phyloP scores from a whole-genome alignment of 2,888 invertebrate species.

The Hirtodrosophila histrioides region DNA sequence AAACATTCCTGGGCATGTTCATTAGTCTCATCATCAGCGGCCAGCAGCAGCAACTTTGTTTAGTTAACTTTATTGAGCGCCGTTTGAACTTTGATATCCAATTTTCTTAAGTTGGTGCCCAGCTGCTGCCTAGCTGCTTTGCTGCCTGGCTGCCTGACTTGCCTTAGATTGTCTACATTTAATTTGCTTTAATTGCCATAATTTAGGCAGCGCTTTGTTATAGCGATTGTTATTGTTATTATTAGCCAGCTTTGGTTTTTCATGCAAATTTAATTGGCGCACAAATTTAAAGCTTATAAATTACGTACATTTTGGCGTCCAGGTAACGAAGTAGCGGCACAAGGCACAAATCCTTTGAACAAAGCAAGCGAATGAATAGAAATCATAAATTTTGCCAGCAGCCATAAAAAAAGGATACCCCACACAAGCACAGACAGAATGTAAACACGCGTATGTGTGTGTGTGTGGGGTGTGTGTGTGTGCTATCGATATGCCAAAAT shows the following conservation, averaged over 20 bases:
- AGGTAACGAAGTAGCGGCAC: constrained; percentile 48
- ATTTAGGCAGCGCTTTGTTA: constrained; percentile 51
- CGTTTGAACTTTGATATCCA: constrained; percentile 76
- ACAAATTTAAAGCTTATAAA: constrained; percentile 69
- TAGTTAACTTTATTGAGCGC: constrained; percentile 70
- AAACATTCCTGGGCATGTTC: constrained; percentile 55
- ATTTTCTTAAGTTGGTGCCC: constrained; percentile 49
- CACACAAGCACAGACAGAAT: constrained; percentile 18
- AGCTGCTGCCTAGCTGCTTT: constrained; percentile 25
- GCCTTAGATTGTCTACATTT: constrained; percentile 34
- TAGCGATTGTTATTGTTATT: constrained; percentile 27
- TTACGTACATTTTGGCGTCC: constrained; percentile 12
- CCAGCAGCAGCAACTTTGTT: constrained; percentile 44
- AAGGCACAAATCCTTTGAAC: constrained; percentile 74
- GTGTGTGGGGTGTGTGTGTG: constrained; percentile 28
- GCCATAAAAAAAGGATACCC: constrained; percentile 70
- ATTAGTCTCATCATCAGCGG: constrained; percentile 62
- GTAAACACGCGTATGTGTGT: constrained; percentile 37
- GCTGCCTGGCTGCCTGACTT: constrained; percentile 4
- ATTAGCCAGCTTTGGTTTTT: constrained; percentile 38
- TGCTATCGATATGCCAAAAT: constrained; percentile 75
- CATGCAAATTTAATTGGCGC: constrained; percentile 66
- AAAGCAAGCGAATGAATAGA: constrained; percentile 64
- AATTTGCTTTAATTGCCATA: constrained; percentile 77
- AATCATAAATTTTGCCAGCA: constrained; percentile 76